phyloP scores from a whole-genome alignment of 2,797 vertebrate genomes.

The Diplodus sargus region DNA sequence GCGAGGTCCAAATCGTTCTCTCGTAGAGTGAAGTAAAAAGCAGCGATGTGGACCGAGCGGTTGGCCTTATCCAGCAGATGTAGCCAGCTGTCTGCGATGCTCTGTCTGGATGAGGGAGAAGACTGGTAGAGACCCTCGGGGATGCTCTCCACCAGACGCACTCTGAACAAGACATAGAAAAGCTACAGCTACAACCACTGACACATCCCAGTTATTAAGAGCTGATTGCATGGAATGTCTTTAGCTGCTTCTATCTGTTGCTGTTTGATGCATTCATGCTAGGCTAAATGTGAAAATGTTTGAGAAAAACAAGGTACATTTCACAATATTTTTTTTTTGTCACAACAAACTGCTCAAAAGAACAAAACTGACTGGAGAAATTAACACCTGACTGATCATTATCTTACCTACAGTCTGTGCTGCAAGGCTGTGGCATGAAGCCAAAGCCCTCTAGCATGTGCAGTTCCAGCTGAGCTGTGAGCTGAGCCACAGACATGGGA shows the following conservation, averaged over 20 bases:
- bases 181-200: background rate
- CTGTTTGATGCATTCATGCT: too few relatives aligned
- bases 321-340: background rate
- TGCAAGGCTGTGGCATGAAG: slow-evolving; percentile 71
- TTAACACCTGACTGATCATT: background rate
- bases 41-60: slow-evolving; percentile 82
- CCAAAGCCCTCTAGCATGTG: slow-evolving; percentile 79
- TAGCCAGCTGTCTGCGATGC: slow-evolving; percentile 83
- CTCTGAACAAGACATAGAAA: slow-evolving; percentile 61
- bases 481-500: slow-evolving; percentile 76
- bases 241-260: too few relatives aligned
- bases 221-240: too few relatives aligned
- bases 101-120: slow-evolving; percentile 50
- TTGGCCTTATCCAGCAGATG: slow-evolving; percentile 80
- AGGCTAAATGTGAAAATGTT: too few relatives aligned
- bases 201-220: background rate
- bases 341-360: background rate
- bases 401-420: slow-evolving; percentile 83
- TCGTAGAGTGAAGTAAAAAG: slow-evolving; percentile 85
- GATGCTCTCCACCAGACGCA: slow-evolving; percentile 85
- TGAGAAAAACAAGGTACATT: background rate
- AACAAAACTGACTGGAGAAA: background rate
- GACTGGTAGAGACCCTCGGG: slow-evolving; percentile 74
- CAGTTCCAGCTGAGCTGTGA: slow-evolving; percentile 80
- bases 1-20: slow-evolving; percentile 44